These are phyloP conservation scores for Oreochromis grahami DNA, from an alignment of 2,797 vertebrate genomes.

Conservation along the genomic window DNA sequence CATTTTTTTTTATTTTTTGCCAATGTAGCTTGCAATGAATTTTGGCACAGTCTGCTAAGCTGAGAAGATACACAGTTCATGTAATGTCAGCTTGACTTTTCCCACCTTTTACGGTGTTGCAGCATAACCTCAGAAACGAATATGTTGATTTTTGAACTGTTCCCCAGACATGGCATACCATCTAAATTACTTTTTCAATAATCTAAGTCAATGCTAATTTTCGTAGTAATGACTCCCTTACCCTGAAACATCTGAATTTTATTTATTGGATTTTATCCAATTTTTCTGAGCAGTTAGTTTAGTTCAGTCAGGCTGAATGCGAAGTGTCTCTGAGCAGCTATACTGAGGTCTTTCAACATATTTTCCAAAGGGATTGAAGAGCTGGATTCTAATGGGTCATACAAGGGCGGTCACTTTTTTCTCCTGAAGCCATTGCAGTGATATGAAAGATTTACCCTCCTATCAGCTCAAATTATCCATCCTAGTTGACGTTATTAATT, in stretches of 20 bases:
- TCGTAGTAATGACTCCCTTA: neutral
- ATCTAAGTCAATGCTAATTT: neutral
- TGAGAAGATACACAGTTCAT: neutral
- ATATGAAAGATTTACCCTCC: neutral
- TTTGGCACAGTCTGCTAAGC: neutral
- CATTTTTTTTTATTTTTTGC: neutral
- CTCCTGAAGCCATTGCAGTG: slow-evolving; percentile 21
- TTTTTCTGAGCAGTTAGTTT: neutral
- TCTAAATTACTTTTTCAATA: neutral
- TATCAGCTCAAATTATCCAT: neutral
- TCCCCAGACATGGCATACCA: neutral
- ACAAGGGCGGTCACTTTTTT: slow-evolving; percentile 20
- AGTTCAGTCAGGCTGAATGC: slow-evolving; percentile 1
- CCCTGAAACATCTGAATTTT: neutral
- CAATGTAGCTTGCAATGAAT: slow-evolving; percentile 5
- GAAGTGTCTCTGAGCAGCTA: slow-evolving; percentile 1
- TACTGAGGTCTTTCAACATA: slow-evolving; percentile 9
- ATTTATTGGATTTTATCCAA: neutral
- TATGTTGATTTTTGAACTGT: neutral
- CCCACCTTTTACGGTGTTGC: neutral
- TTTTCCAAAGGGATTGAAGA: slow-evolving; percentile 27
- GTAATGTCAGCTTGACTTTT: neutral
- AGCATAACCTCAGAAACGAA: slow-evolving; percentile 7
- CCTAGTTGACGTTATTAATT: neutral
- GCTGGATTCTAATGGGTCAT: slow-evolving; percentile 36